Percentiles rank a stretch among this genome's conserved stretches.
Evolutionary conservation across 2,888 invertebrate species (phyloP).

Genomic region (Euzophera pinguis): DNA sequence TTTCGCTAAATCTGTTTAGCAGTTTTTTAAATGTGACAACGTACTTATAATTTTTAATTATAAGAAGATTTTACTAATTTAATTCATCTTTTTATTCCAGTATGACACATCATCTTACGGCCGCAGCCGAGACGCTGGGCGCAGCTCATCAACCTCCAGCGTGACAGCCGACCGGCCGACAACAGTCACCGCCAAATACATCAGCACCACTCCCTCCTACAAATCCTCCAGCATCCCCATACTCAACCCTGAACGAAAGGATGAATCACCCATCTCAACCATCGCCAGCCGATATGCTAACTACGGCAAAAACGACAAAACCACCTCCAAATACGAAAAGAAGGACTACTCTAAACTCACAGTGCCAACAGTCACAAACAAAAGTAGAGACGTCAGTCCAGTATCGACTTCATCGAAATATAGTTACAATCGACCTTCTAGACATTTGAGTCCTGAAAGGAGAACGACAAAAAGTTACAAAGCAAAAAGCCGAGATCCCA

Average conservation of each 20-base stretch:
- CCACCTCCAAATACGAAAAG: constrained; percentile 14
- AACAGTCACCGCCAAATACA: constrained; percentile 70
- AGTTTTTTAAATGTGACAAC: too few relatives aligned
- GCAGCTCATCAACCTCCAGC: constrained; percentile 41
- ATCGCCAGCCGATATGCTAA: constrained; percentile 66
- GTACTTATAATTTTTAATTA: too few relatives aligned
- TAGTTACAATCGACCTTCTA: constrained; percentile 58
- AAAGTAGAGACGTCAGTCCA: constrained; percentile 80
- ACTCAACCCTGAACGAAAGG: constrained; percentile 58
- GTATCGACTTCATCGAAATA: constrained; percentile 64
- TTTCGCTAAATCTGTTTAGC: too few relatives aligned
- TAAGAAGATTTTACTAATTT: neutral
- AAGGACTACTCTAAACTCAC: constrained; percentile 33
- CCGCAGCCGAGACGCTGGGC: constrained; percentile 52
- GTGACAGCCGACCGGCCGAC: constrained; percentile 54
- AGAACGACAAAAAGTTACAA: constrained; percentile 55
- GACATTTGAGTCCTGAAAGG: constrained; percentile 74
- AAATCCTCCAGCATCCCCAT: constrained; percentile 74
- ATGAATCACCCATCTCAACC: constrained; percentile 63
- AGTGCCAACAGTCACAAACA: constrained; percentile 46
- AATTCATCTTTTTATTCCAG: constrained; percentile 44
- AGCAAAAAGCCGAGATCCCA: constrained; percentile 77
- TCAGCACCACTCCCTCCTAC: constrained; percentile 58
- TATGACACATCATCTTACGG: constrained; percentile 65
- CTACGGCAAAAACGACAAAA: constrained; percentile 43